These are phyloP conservation scores for Agrochola macilenta DNA, from an alignment of 2,888 invertebrate species.

Conservation along the genomic window DNA sequence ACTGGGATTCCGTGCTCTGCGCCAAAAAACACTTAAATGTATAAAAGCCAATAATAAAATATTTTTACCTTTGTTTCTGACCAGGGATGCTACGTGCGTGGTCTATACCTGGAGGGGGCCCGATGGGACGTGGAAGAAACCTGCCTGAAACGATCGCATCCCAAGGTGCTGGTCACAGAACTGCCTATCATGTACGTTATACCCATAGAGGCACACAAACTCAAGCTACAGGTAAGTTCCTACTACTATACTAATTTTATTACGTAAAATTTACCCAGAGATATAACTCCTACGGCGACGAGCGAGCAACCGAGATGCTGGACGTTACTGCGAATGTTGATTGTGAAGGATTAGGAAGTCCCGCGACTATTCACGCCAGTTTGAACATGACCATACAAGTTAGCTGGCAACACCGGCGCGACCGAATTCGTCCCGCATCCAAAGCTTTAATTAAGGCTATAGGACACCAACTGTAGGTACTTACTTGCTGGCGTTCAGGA, in stretches of 20 bases:
- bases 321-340: background rate
- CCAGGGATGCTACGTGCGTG: constrained; percentile 95
- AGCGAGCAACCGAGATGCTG: background rate
- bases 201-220: constrained; percentile 95
- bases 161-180: constrained; percentile 96
- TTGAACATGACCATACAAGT: background rate
- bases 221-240: constrained; percentile 93
- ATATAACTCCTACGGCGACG: background rate
- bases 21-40: background rate
- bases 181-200: constrained; percentile 96
- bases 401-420: background rate
- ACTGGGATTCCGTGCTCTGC: too few relatives aligned
- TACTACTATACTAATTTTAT: background rate
- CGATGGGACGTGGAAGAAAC: constrained; percentile 94
- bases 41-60: background rate
- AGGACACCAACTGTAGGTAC: background rate
- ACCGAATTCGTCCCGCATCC: too few relatives aligned
- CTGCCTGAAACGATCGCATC: constrained; percentile 93
- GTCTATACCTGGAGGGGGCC: constrained; percentile 96
- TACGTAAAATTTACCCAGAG: background rate
- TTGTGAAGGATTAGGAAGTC: background rate
- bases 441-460: background rate
- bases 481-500: background rate
- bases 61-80: constrained; percentile 8
- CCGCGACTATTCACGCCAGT: background rate